phyloP scores from a whole-genome alignment of 2,113 vertebrate species.

The Amblyopsis rosae region DNA sequence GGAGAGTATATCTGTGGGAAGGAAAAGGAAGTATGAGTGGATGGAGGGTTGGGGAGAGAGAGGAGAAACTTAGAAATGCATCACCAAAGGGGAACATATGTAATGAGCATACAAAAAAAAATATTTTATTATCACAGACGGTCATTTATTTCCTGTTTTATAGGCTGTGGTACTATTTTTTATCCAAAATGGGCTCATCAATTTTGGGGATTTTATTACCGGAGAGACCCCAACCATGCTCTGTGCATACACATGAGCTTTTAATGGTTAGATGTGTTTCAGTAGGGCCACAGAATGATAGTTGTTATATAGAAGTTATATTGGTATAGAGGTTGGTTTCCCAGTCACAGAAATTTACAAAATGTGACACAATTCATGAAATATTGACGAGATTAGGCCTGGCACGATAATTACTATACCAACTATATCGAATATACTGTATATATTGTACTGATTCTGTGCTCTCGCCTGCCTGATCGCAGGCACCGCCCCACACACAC shows the following conservation, averaged over 20 bases:
- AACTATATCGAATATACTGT: no score
- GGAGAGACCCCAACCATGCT: slow-evolving; percentile 54
- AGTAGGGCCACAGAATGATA: slow-evolving; percentile 28
- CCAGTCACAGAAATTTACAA: no score
- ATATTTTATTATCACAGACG: slow-evolving; percentile 9
- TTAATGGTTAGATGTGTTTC: slow-evolving; percentile 45
- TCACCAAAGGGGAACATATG: slow-evolving; percentile 37
- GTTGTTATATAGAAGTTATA: no score
- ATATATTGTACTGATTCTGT: no score
- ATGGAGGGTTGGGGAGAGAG: slow-evolving; percentile 48
- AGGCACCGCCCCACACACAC: no score
- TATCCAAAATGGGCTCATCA: slow-evolving; percentile 61
- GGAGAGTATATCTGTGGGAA: slow-evolving; percentile 95
- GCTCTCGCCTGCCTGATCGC: no score
- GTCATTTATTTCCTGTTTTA: slow-evolving; percentile 40
- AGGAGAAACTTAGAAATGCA: slow-evolving; percentile 44
- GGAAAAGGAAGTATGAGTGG: background rate
- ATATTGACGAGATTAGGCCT: no score
- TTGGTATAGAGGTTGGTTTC: no score
- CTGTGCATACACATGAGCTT: slow-evolving; percentile 53
- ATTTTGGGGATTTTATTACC: slow-evolving; percentile 59
- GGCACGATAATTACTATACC: no score
- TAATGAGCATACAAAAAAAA: slow-evolving; percentile 9
- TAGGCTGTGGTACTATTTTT: slow-evolving; percentile 46
- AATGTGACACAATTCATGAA: no score